These are phyloP conservation scores for Ceratosolen fusciceps DNA, from an alignment of 1,140 invertebrate species.

Conservation along the genomic window DNA sequence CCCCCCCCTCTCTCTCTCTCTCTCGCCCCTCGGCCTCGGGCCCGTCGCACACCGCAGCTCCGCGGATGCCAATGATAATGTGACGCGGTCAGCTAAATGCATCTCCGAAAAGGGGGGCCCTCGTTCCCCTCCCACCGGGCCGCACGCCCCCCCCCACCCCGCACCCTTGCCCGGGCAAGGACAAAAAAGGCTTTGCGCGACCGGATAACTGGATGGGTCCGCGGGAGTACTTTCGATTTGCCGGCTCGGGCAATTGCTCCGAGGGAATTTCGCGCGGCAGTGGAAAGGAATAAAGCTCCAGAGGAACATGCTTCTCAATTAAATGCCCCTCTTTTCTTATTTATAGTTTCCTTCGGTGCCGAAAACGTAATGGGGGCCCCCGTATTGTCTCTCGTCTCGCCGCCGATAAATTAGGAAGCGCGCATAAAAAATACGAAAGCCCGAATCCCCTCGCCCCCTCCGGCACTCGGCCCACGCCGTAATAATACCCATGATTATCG, in stretches of 20 bases:
- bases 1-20: slow-evolving; percentile 49
- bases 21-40: neutral
- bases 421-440: neutral
- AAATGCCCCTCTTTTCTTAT: neutral
- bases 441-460: neutral
- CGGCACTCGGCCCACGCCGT: no score
- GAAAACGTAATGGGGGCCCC: neutral
- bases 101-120: slow-evolving; percentile 41
- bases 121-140: no score
- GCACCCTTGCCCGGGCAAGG: no score
- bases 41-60: slow-evolving; percentile 21
- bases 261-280: slow-evolving; percentile 12
- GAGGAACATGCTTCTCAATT: neutral
- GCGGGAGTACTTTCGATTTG: slow-evolving; percentile 32
- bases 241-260: slow-evolving; percentile 18
- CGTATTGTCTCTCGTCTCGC: neutral
- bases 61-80: slow-evolving; percentile 65
- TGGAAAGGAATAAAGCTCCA: neutral
- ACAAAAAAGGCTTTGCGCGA: no score
- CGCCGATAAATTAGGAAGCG: neutral
- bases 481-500: neutral
- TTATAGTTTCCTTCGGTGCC: neutral
- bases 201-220: slow-evolving; percentile 13
- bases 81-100: slow-evolving; percentile 55
- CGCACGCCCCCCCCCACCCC: no score